Evolutionary conservation across 2,888 invertebrate genomes (phyloP).

Genomic region (Microctonus hyperodae): DNA sequence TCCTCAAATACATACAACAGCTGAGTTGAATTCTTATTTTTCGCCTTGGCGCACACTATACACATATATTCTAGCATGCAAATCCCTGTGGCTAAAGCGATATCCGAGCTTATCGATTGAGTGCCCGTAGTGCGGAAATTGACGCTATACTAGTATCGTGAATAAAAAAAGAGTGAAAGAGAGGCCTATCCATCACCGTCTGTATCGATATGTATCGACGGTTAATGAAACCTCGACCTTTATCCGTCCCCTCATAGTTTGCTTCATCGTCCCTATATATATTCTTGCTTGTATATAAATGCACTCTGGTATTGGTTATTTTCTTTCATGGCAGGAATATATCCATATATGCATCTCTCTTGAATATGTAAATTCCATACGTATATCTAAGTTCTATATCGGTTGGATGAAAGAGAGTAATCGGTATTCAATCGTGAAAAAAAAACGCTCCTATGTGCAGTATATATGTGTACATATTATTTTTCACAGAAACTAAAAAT

Average conservation of each 20-base stretch:
- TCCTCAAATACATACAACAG: neutral
- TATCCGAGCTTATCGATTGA: slow-evolving; percentile 37
- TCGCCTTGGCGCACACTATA: slow-evolving; percentile 36
- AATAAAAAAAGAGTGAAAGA: slow-evolving; percentile 19
- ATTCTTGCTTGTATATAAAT: slow-evolving; percentile 8
- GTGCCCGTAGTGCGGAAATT: slow-evolving; percentile 34
- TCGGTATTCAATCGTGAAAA: neutral
- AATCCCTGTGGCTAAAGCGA: slow-evolving; percentile 38
- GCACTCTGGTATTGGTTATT: neutral
- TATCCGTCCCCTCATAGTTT: slow-evolving; percentile 3
- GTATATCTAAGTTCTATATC: neutral
- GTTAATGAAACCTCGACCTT: slow-evolving; percentile 38
- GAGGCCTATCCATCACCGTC: slow-evolving; percentile 39
- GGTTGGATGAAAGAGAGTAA: neutral
- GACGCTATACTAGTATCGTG: slow-evolving; percentile 22
- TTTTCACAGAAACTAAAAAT: too few species aligned
- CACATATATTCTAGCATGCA: slow-evolving; percentile 33
- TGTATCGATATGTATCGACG: slow-evolving; percentile 35
- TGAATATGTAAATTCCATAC: neutral
- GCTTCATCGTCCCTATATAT: neutral
- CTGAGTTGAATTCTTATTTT: slow-evolving; percentile 40
- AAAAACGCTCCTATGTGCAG: neutral
- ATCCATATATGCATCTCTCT: neutral
- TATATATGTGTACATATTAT: too few species aligned
- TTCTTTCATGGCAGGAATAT: slow-evolving; percentile 7